A percentile compares a stretch with the other conserved stretches of the same genome.
Conservation (phyloP, 2,888 invertebrate species). For the Dryococelus australis region DNA sequence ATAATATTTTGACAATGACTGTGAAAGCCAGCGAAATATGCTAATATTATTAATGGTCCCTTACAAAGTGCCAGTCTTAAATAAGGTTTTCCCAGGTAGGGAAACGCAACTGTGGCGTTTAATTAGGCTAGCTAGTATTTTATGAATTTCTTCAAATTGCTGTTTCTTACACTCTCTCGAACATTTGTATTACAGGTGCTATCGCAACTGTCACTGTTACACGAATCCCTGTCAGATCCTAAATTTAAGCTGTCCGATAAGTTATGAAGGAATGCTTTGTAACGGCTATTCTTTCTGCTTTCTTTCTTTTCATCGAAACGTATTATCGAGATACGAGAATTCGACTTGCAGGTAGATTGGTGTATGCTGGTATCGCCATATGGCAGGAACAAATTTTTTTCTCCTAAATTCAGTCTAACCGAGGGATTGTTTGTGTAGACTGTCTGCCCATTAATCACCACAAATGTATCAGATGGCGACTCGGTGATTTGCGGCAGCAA, state of each 20-base stretch:
- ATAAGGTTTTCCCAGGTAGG: too few species aligned
- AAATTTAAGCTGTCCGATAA: slow-evolving; percentile 4
- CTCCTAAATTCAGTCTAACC: background rate
- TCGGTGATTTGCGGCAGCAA: background rate
- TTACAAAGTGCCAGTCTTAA: too few species aligned
- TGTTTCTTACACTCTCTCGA: background rate
- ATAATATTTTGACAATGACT: too few species aligned
- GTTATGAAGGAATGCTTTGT: background rate
- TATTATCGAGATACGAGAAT: background rate
- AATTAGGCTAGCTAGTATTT: background rate
- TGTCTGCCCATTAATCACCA: slow-evolving; percentile 30
- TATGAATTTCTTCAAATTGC: background rate
- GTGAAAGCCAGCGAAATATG: too few species aligned
- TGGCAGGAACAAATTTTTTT: background rate
- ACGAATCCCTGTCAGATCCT: background rate
- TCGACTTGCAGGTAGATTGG: background rate
- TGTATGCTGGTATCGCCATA: background rate
- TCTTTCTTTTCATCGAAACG: background rate
- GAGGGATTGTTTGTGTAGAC: slow-evolving; percentile 25
- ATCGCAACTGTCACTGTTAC: background rate
- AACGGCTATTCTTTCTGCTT: background rate
- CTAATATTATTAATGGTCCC: too few species aligned
- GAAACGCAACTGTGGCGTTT: background rate
- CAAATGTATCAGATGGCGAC: slow-evolving; percentile 16
- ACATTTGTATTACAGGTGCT: background rate